Conservation (phyloP, 1,140 invertebrate species). For the Heliothis virescens region DNA sequence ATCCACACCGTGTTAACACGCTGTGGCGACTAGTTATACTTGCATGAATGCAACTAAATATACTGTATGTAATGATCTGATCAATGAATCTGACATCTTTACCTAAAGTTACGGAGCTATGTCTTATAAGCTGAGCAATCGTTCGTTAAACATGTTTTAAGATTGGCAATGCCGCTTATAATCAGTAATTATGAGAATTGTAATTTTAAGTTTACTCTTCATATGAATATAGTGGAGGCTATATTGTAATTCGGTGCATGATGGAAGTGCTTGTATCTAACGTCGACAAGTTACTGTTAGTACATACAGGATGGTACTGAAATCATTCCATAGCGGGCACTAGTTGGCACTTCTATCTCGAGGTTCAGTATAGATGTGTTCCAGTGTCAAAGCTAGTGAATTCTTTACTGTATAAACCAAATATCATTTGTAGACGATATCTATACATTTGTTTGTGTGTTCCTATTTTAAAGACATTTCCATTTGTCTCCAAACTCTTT, state of each 20-base stretch:
- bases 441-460: constrained; percentile 73
- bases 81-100: constrained; percentile 65
- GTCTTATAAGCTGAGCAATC: constrained; percentile 58
- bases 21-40: constrained; percentile 44
- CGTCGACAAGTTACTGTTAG: constrained; percentile 37
- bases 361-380: constrained; percentile 47
- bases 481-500: constrained; percentile 68
- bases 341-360: constrained; percentile 53
- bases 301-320: constrained; percentile 60
- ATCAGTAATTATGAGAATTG: constrained; percentile 68
- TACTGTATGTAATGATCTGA: constrained; percentile 47
- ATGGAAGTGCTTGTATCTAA: constrained; percentile 63
- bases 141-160: constrained; percentile 72
- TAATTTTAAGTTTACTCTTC: constrained; percentile 67
- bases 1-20: constrained; percentile 31
- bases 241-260: constrained; percentile 63
- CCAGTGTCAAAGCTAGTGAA: constrained; percentile 51
- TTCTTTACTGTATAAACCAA: constrained; percentile 70
- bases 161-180: constrained; percentile 67
- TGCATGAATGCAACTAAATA: constrained; percentile 47
- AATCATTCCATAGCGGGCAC: constrained; percentile 72
- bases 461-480: constrained; percentile 82
- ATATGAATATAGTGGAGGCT: constrained; percentile 77
- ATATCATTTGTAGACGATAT: constrained; percentile 65
- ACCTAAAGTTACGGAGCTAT: constrained; percentile 71